These are phyloP conservation scores for Trichogramma dendrolimi DNA, from an alignment of 2,888 invertebrate species.

Conservation along the genomic window DNA sequence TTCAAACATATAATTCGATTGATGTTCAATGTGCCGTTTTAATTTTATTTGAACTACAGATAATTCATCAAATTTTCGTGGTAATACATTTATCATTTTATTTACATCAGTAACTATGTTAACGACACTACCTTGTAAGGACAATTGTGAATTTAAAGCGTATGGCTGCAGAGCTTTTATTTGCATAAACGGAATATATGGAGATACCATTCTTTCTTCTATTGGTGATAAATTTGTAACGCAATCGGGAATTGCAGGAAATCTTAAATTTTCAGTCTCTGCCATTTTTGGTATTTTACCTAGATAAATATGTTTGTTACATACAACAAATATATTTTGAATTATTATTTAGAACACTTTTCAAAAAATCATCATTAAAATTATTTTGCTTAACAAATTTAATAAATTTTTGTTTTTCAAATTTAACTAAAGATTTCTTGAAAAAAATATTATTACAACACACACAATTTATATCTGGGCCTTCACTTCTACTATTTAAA, in stretches of 20 bases:
- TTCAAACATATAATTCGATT: constrained; percentile 38
- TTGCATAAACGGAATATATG: constrained; percentile 44
- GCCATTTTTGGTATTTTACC: constrained; percentile 19
- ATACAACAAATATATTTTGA: constrained; percentile 16
- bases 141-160: constrained; percentile 38
- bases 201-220: constrained; percentile 44
- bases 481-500: constrained; percentile 9
- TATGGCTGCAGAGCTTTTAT: constrained; percentile 37
- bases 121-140: constrained; percentile 39
- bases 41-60: constrained; percentile 37
- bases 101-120: constrained; percentile 29
- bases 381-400: not conserved
- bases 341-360: constrained; percentile 2
- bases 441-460: constrained; percentile 18
- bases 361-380: constrained; percentile 7
- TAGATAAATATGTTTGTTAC: constrained; percentile 9
- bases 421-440: constrained; percentile 5
- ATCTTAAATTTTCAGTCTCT: constrained; percentile 27
- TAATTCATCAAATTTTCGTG: constrained; percentile 32
- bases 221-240: constrained; percentile 32
- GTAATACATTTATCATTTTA: constrained; percentile 23
- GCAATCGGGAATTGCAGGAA: constrained; percentile 30
- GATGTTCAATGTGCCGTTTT: constrained; percentile 36
- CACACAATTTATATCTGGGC: constrained; percentile 9
- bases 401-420: constrained; percentile 1